Evolutionary conservation across 2,113 vertebrate genomes (phyloP).

Genomic region (Zapus hudsonius): DNA sequence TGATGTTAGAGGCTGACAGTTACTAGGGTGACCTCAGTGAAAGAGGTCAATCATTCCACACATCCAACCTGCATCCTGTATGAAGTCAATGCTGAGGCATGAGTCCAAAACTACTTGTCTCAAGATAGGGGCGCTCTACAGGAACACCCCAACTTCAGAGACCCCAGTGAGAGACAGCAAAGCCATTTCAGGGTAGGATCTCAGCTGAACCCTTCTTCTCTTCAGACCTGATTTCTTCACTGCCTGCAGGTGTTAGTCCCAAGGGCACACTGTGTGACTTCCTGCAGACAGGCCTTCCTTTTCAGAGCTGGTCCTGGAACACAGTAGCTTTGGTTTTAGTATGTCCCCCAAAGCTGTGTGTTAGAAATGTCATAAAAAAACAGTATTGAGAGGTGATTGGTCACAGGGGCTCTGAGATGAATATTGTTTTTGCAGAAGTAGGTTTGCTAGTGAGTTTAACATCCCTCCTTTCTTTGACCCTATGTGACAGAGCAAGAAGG

Average conservation of each 20-base stretch:
- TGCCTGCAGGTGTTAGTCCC: accelerated
- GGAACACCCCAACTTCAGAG: background rate
- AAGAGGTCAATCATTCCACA: background rate
- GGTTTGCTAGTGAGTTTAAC: background rate
- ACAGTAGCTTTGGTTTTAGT: background rate
- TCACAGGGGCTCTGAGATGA: background rate
- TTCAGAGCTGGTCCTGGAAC: background rate
- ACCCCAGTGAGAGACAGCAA: background rate
- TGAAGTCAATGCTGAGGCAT: background rate
- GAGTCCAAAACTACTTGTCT: background rate
- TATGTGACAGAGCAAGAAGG: background rate
- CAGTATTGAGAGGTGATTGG: background rate
- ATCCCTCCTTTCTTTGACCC: background rate
- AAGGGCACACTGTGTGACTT: background rate
- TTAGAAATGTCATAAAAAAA: background rate
- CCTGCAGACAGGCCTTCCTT: background rate
- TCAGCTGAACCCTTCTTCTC: background rate
- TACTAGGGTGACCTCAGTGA: background rate
- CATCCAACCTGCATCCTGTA: background rate
- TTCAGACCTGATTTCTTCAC: background rate
- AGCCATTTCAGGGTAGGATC: background rate
- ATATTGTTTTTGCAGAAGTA: background rate
- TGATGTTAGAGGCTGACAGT: background rate
- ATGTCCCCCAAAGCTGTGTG: background rate
- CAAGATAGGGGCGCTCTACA: background rate